Conservation (phyloP, 2,888 invertebrate species). For the Leptopilina drosophilae region DNA sequence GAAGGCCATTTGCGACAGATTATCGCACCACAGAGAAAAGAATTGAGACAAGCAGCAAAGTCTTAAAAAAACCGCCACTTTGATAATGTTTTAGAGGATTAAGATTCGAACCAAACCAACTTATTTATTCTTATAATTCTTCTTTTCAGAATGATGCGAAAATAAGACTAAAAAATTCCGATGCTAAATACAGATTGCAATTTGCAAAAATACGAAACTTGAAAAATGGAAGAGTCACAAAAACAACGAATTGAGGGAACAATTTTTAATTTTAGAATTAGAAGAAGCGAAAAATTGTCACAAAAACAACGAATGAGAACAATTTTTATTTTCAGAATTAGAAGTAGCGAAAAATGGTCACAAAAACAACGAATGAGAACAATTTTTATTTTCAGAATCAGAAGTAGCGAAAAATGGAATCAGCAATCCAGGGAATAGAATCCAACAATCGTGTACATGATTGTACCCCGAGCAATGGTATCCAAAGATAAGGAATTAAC, state of each 20-base stretch:
- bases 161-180: too few species aligned
- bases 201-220: too few species aligned
- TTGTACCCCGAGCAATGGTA: too few species aligned
- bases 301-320: too few species aligned
- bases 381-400: not conserved
- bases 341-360: not conserved
- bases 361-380: too few species aligned
- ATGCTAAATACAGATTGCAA: too few species aligned
- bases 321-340: not conserved
- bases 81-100: too few species aligned
- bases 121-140: too few species aligned
- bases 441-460: too few species aligned
- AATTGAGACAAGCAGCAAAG: slow-evolving; percentile 4
- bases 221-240: too few species aligned
- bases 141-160: too few species aligned
- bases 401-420: not conserved
- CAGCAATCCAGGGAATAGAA: not conserved
- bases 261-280: not conserved
- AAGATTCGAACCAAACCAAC: too few species aligned
- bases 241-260: not conserved
- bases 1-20: not conserved
- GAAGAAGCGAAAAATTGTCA: not conserved
- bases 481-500: slow-evolving; percentile 4
- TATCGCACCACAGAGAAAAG: not conserved
- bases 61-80: not conserved